Evolutionary conservation across 2,113 vertebrate genomes (phyloP).

Genomic region (Porphyrio hochstetteri): DNA sequence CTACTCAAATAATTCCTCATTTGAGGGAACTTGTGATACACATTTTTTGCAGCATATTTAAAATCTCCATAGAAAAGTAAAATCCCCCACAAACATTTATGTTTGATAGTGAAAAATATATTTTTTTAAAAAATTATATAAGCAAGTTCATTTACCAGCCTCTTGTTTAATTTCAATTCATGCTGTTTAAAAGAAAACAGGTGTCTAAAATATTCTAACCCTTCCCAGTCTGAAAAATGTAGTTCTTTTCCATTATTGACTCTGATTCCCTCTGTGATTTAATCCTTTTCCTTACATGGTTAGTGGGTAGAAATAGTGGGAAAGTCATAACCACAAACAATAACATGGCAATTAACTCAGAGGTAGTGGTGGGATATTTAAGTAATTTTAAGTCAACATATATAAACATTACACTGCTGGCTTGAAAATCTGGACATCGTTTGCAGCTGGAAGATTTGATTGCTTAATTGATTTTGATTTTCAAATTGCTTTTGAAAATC

Average conservation of each 20-base stretch:
- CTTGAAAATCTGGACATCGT: slow-evolving; percentile 21
- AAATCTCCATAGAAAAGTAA: not conserved
- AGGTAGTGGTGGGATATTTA: not conserved
- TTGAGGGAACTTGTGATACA: not conserved
- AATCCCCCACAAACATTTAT: not conserved
- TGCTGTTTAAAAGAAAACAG: not conserved
- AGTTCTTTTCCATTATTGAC: not conserved
- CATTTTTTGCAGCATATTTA: not conserved
- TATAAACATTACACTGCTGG: not conserved
- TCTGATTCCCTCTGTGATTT: not conserved
- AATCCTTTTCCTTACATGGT: not conserved
- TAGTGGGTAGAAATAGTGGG: not conserved
- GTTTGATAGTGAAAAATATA: not conserved
- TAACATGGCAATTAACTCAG: not conserved
- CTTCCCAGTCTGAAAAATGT: not conserved
- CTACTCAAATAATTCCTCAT: not conserved
- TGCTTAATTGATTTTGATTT: slow-evolving; percentile 44
- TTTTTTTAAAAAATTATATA: not conserved
- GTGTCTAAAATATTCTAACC: not conserved
- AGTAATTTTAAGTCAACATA: slow-evolving; percentile 10
- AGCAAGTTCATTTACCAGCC: not conserved
- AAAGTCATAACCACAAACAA: not conserved
- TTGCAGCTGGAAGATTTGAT: slow-evolving; percentile 22
- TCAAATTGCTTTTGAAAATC: slow-evolving; percentile 33
- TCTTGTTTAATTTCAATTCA: not conserved